Conservation (phyloP, 2,113 vertebrate genomes). For the Ochotona princeps region DNA sequence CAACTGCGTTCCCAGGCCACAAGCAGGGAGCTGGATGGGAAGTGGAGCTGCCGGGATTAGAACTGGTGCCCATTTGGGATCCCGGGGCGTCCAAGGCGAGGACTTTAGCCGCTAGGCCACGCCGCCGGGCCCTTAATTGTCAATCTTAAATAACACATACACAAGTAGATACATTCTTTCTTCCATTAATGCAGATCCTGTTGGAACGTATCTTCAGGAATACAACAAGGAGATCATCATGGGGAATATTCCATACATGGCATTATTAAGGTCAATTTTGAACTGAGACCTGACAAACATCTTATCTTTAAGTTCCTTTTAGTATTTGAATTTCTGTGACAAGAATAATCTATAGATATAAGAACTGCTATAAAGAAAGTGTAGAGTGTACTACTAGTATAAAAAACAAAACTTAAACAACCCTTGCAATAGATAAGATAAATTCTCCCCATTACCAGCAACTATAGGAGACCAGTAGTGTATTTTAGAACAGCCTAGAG, state of each 20-base stretch:
- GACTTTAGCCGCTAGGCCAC: too few species aligned
- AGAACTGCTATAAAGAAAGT: background rate
- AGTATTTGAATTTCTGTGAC: background rate
- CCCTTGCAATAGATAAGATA: rapidly evolving
- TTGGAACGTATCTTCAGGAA: background rate
- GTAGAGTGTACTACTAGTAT: rapidly evolving
- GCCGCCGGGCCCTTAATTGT: background rate
- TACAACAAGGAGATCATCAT: background rate
- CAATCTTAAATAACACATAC: background rate
- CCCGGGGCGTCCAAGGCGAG: too few species aligned
- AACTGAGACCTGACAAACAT: background rate
- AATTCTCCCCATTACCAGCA: rapidly evolving
- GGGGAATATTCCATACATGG: rapidly evolving
- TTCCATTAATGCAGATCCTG: background rate
- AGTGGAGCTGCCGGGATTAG: too few species aligned
- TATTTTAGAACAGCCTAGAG: background rate
- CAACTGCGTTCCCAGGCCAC: too few species aligned
- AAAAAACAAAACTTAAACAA: background rate
- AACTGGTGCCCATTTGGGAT: too few species aligned
- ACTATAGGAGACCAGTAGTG: too few species aligned
- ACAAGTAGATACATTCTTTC: background rate
- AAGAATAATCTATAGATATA: background rate
- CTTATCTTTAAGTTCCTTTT: background rate
- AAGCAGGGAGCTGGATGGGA: too few species aligned
- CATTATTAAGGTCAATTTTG: background rate